phyloP scores from a whole-genome alignment of 2,113 vertebrate genomes.

The Sebastes schlegelii region DNA sequence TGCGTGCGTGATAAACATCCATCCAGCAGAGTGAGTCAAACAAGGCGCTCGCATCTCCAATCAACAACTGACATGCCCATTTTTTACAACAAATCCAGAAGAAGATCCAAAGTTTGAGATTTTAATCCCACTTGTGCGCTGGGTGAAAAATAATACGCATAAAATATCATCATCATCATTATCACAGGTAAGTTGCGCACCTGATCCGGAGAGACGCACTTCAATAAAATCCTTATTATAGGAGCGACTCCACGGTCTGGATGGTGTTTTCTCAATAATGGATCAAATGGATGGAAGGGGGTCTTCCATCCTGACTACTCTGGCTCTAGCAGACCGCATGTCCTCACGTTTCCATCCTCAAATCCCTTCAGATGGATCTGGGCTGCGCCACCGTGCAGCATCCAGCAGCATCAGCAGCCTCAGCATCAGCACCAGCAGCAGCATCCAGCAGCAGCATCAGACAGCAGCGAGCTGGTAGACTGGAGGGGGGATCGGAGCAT shows the following conservation, averaged over 20 bases:
- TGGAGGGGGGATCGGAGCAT: slow-evolving; percentile 24
- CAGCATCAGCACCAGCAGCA: slow-evolving; percentile 52
- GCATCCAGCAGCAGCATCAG: slow-evolving; percentile 56
- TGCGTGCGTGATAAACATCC: slow-evolving; percentile 37
- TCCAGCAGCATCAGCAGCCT: slow-evolving; percentile 59
- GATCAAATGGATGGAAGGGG: slow-evolving; percentile 14
- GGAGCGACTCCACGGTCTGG: slow-evolving; percentile 31
- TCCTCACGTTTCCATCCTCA: slow-evolving; percentile 52
- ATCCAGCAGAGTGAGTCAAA: slow-evolving; percentile 32
- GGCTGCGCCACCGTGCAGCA: slow-evolving; percentile 66
- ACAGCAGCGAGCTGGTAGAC: slow-evolving; percentile 50
- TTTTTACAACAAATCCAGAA: background rate
- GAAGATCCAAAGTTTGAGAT: slow-evolving; percentile 51
- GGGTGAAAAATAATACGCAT: background rate
- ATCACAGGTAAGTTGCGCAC: slow-evolving; percentile 50
- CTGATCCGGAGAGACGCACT: slow-evolving; percentile 47
- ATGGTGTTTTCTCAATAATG: background rate
- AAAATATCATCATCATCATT: slow-evolving; percentile 9
- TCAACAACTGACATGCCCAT: background rate
- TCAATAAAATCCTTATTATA: slow-evolving; percentile 38
- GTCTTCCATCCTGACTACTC: background rate
- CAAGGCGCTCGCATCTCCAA: slow-evolving; percentile 36
- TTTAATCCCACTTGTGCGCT: slow-evolving; percentile 45
- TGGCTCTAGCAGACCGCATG: slow-evolving; percentile 17
- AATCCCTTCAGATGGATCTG: slow-evolving; percentile 53